Conservation (phyloP, 2,113 vertebrate species). For the Stegostoma tigrinum region DNA sequence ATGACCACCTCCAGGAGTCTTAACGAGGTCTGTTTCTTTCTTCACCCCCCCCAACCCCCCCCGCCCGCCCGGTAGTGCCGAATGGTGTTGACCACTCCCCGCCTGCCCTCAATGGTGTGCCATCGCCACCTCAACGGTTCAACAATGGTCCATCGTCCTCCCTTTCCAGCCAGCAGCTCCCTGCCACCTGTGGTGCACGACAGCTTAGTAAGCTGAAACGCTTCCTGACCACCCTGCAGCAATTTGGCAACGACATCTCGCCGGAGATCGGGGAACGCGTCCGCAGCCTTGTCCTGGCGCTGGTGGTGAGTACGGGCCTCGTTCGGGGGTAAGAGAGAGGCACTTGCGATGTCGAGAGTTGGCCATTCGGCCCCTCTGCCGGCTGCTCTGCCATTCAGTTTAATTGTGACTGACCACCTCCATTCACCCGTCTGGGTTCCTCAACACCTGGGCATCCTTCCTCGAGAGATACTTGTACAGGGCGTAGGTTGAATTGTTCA, state of each 20-base stretch:
- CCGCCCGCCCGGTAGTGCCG: conserved; percentile 63
- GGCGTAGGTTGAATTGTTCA: neutral
- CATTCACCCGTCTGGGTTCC: neutral
- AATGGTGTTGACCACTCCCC: conserved; percentile 95
- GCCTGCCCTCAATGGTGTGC: conserved; percentile 84
- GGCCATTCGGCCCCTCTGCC: neutral
- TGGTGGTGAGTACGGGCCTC: conserved; percentile 71
- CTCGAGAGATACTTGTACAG: neutral
- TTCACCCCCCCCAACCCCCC: fast-evolving
- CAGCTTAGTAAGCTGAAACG: conserved; percentile 98
- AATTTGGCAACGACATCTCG: conserved; percentile 97
- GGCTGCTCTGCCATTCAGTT: neutral
- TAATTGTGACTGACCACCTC: neutral
- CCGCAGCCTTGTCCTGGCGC: conserved; percentile 82
- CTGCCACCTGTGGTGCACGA: conserved; percentile 89
- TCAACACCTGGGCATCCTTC: neutral
- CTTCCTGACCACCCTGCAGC: conserved; percentile 94
- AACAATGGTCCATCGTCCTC: conserved; percentile 85
- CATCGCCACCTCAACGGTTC: conserved; percentile 88
- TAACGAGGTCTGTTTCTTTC: neutral
- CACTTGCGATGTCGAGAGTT: neutral
- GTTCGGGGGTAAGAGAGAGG: no score
- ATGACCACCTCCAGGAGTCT: conserved; percentile 11
- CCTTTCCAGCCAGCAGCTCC: conserved; percentile 92
- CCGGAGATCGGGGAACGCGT: conserved; percentile 97